Evolutionary conservation across 2,888 invertebrate species (phyloP).

Genomic region (Tortricodes alternella): DNA sequence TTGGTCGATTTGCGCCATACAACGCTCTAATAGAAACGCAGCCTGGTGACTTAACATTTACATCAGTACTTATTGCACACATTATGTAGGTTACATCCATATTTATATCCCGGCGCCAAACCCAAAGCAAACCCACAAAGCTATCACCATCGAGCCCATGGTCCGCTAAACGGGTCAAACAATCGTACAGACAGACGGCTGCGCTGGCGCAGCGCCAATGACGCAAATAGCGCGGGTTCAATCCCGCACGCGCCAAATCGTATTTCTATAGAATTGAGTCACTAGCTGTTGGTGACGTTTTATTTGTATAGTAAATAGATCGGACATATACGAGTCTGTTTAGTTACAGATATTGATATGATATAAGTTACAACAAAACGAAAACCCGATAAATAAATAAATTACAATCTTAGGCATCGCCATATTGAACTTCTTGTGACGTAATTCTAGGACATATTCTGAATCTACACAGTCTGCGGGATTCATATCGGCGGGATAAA

Average conservation of each 20-base stretch:
- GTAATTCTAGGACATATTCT: too few species aligned
- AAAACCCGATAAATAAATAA: too few species aligned
- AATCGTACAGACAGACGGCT: constrained; percentile 45
- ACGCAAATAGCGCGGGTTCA: constrained; percentile 73
- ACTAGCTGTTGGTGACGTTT: constrained; percentile 39
- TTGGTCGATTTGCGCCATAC: too few species aligned
- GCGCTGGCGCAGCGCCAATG: constrained; percentile 62
- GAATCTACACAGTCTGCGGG: too few species aligned
- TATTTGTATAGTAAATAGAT: not conserved
- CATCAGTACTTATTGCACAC: too few species aligned
- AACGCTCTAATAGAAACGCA: too few species aligned
- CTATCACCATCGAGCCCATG: constrained; percentile 29
- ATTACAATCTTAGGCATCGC: too few species aligned
- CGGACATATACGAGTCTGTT: not conserved
- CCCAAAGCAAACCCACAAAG: not conserved
- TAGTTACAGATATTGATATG: too few species aligned
- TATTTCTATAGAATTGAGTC: constrained; percentile 69
- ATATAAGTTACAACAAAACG: too few species aligned
- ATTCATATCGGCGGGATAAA: too few species aligned
- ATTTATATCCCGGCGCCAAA: not conserved
- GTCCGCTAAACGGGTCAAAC: constrained; percentile 58
- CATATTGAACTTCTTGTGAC: too few species aligned
- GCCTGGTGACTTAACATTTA: too few species aligned
- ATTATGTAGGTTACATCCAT: not conserved
- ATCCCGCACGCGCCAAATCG: constrained; percentile 68